phyloP scores from a whole-genome alignment of 2,888 invertebrate genomes.

The Taphrorychus bicolor region DNA sequence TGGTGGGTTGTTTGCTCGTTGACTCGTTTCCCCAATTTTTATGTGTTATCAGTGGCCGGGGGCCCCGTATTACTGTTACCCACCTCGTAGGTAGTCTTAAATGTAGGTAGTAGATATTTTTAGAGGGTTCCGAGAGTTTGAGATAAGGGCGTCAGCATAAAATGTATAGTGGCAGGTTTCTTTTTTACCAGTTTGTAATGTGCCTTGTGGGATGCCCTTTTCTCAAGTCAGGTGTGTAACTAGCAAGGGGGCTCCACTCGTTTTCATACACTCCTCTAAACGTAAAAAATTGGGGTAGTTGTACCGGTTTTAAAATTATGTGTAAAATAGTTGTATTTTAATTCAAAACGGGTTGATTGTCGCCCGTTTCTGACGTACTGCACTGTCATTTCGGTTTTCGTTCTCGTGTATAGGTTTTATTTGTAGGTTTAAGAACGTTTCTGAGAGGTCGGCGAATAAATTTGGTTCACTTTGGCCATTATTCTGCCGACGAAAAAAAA shows the following conservation, averaged over 20 bases:
- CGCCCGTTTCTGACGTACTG: conserved; percentile 13
- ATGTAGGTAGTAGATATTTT: not conserved
- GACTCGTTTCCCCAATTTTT: conserved; percentile 55
- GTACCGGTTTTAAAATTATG: not conserved
- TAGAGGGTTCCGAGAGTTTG: not conserved
- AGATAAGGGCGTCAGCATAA: not conserved
- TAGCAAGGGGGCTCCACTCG: conserved; percentile 12
- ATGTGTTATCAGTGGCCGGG: conserved; percentile 27
- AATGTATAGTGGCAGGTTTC: not conserved
- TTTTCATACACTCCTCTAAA: conserved; percentile 21
- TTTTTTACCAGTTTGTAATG: not conserved
- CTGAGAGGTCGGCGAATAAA: not conserved
- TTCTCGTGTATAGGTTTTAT: conserved; percentile 6
- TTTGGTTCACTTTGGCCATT: not conserved
- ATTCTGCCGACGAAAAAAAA: conserved; percentile 14
- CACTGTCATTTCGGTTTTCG: conserved; percentile 27
- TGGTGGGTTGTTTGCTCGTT: conserved; percentile 93
- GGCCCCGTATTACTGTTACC: conserved; percentile 25
- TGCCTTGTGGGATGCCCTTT: not conserved
- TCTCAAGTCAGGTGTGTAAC: not conserved
- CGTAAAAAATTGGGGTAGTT: conserved; percentile 32
- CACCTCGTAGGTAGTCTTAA: not conserved
- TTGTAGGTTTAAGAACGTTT: conserved; percentile 9
- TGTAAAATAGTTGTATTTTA: conserved; percentile 5
- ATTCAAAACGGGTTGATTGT: conserved; percentile 11